These are phyloP conservation scores for Sebastes fasciatus DNA, from an alignment of 2,113 vertebrate species.

Conservation along the genomic window DNA sequence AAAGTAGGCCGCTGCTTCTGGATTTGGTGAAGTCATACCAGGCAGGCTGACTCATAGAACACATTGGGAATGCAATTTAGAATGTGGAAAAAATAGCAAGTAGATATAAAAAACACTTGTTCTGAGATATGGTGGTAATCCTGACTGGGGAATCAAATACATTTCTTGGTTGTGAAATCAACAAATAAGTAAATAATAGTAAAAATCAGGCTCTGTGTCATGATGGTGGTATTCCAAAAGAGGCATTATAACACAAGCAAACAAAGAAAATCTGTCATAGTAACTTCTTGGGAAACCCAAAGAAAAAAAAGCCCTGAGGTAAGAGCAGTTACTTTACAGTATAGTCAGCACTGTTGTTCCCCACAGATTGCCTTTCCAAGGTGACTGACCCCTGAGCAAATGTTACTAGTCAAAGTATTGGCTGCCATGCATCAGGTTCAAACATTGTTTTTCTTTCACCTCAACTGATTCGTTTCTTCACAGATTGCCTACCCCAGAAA, in stretches of 20 bases:
- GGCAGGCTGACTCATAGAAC: slow-evolving; percentile 47
- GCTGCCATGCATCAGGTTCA: slow-evolving; percentile 69
- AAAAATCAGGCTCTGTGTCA: slow-evolving; percentile 21
- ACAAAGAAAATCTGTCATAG: slow-evolving; percentile 34
- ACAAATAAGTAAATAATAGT: slow-evolving; percentile 34
- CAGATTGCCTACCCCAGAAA: slow-evolving; percentile 79
- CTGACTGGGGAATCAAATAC: slow-evolving; percentile 15
- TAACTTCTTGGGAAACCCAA: slow-evolving; percentile 29
- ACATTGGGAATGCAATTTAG: slow-evolving; percentile 46
- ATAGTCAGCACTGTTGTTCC: slow-evolving; percentile 65
- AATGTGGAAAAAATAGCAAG: slow-evolving; percentile 36
- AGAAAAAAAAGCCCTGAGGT: slow-evolving; percentile 38
- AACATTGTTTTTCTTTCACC: slow-evolving; percentile 73
- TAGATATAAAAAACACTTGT: slow-evolving; percentile 34
- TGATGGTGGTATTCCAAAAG: slow-evolving; percentile 37
- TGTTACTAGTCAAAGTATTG: slow-evolving; percentile 74
- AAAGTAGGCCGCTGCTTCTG: slow-evolving; percentile 57
- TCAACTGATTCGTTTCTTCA: slow-evolving; percentile 70
- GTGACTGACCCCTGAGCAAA: slow-evolving; percentile 75
- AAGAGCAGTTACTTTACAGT: slow-evolving; percentile 64
- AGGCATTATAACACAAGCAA: slow-evolving; percentile 28
- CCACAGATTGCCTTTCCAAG: slow-evolving; percentile 73
- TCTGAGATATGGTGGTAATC: slow-evolving; percentile 24
- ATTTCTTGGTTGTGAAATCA: slow-evolving; percentile 43
- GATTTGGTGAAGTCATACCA: slow-evolving; percentile 50